A percentile compares a stretch with the other conserved stretches of the same genome.
Conservation (phyloP, 2,888 invertebrate species). For the Euzophera pinguis region DNA sequence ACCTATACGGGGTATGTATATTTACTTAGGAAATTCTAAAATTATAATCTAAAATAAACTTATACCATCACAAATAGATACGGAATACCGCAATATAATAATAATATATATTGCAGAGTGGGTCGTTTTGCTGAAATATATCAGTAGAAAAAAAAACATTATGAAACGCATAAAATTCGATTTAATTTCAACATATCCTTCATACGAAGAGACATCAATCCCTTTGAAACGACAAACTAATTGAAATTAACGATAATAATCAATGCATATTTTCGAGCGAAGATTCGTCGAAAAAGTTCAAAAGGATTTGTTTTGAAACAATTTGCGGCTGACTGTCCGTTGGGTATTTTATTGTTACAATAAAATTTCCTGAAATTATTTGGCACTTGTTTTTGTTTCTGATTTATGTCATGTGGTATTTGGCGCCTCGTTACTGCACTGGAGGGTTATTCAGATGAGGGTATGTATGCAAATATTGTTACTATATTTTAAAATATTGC, state of each 20-base stretch:
- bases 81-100: too few relatives aligned
- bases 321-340: slow-evolving; percentile 53
- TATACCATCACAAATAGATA: too few relatives aligned
- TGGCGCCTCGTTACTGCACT: slow-evolving; percentile 39
- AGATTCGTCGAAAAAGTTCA: slow-evolving; percentile 38
- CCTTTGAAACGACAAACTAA: slow-evolving; percentile 1
- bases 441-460: slow-evolving; percentile 32
- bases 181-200: not conserved
- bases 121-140: too few relatives aligned
- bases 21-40: too few relatives aligned
- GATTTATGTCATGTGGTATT: slow-evolving; percentile 43
- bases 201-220: not conserved
- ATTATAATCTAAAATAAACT: too few relatives aligned
- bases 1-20: too few relatives aligned
- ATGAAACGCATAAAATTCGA: not conserved
- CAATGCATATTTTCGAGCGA: slow-evolving; percentile 30
- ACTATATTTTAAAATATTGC: not conserved
- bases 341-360: slow-evolving; percentile 58
- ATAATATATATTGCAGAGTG: too few relatives aligned
- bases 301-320: slow-evolving; percentile 50
- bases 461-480: slow-evolving; percentile 15
- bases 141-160: not conserved
- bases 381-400: slow-evolving; percentile 42
- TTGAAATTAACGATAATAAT: slow-evolving; percentile 21
- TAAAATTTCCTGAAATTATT: slow-evolving; percentile 60